Percentiles rank a stretch among this genome's conserved stretches.
phyloP scores from a whole-genome alignment of 2,113 vertebrate species.

The Dolichallabes microphthalmus region DNA sequence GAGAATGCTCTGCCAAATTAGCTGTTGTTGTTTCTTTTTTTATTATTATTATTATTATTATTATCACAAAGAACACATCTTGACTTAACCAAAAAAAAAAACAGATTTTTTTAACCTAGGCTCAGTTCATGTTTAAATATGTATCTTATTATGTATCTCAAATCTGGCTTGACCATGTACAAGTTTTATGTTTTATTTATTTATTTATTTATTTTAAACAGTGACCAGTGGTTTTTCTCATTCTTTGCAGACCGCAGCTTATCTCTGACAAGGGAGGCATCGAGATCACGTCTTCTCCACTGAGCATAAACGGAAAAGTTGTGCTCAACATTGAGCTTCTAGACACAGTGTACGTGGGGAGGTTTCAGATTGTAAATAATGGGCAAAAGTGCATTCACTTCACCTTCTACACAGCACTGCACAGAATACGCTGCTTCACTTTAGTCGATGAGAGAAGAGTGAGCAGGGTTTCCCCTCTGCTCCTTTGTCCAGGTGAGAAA shows the following conservation, averaged over 20 bases:
- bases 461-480: slow-evolving; percentile 60
- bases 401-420: slow-evolving; percentile 65
- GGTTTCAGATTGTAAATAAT: slow-evolving; percentile 71
- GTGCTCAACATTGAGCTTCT: slow-evolving; percentile 61
- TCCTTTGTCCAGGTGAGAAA: slow-evolving; percentile 76
- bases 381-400: slow-evolving; percentile 68
- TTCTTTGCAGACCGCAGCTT: slow-evolving; percentile 67
- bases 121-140: not conserved
- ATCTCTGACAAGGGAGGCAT: slow-evolving; percentile 75
- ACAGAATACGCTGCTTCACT: slow-evolving; percentile 63
- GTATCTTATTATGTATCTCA: not conserved
- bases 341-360: slow-evolving; percentile 46
- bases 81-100: not conserved
- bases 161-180: not conserved
- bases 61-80: not conserved
- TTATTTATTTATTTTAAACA: not conserved
- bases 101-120: not conserved
- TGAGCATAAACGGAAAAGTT: slow-evolving; percentile 67
- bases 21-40: no score
- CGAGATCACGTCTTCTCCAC: slow-evolving; percentile 67
- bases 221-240: not conserved
- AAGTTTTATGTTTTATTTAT: not conserved
- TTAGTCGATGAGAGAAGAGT: slow-evolving; percentile 64
- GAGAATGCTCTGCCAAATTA: not conserved
- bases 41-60: not conserved